A percentile compares a stretch with the other conserved stretches of the same genome.
These are phyloP conservation scores for Lerema accius DNA, from an alignment of 1,140 invertebrate species.

Conservation along the genomic window DNA sequence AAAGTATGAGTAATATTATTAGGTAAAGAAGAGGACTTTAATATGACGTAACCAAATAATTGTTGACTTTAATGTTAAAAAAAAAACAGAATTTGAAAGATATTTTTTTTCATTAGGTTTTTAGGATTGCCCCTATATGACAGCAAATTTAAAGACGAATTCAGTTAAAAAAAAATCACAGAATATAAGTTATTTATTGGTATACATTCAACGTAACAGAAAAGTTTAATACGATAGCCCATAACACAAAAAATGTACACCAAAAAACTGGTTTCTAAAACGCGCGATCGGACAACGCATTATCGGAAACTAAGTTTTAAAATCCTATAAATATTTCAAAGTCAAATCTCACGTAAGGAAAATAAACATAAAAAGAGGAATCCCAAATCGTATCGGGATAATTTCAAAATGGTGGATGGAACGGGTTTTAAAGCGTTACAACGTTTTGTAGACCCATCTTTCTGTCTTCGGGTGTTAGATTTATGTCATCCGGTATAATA, in stretches of 20 bases:
- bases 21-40: too few relatives aligned
- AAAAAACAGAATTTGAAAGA: too few relatives aligned
- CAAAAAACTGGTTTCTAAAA: conserved; percentile 10
- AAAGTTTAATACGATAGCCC: too few relatives aligned
- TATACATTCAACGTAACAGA: too few relatives aligned
- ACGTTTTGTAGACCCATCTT: conserved; percentile 21
- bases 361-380: conserved; percentile 33
- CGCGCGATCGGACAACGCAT: neutral
- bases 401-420: conserved; percentile 13
- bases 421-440: conserved; percentile 27
- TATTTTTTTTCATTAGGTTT: too few relatives aligned
- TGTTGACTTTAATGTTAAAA: too few relatives aligned
- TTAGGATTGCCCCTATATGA: too few relatives aligned
- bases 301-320: conserved; percentile 41
- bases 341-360: conserved; percentile 34
- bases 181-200: too few relatives aligned
- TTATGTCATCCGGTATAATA: conserved; percentile 30
- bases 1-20: too few relatives aligned
- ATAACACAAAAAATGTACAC: neutral
- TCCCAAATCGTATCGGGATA: conserved; percentile 29
- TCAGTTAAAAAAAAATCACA: too few relatives aligned
- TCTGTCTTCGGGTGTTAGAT: conserved; percentile 30
- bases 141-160: too few relatives aligned
- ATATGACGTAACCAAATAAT: too few relatives aligned
- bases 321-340: conserved; percentile 46